Evolutionary conservation across 1,140 invertebrate species (phyloP).

Genomic region (Hylaeus volcanicus): DNA sequence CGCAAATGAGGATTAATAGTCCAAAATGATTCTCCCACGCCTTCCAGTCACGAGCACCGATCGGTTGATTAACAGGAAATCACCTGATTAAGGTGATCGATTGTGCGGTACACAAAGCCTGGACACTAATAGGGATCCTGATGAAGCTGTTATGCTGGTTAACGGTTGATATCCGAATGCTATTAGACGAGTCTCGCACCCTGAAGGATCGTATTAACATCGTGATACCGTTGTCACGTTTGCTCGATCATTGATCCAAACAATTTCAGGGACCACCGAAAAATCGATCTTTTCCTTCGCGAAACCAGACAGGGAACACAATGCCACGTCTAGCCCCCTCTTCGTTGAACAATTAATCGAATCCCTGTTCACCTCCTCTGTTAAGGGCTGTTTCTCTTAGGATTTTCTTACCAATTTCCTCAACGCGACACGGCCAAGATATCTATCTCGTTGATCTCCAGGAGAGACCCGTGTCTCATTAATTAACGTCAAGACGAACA

Average conservation of each 20-base stretch:
- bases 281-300: too few species aligned
- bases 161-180: background rate
- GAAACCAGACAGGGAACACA: too few species aligned
- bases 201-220: background rate
- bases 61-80: slow-evolving; percentile 16
- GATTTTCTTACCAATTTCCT: too few species aligned
- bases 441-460: too few species aligned
- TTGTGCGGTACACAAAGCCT: background rate
- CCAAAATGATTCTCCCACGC: background rate
- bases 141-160: slow-evolving; percentile 1
- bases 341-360: too few species aligned
- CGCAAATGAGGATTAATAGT: background rate
- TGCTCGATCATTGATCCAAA: too few species aligned
- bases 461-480: background rate
- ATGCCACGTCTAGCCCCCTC: too few species aligned
- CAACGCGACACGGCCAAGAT: too few species aligned
- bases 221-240: background rate
- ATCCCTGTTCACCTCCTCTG: too few species aligned
- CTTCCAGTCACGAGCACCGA: background rate
- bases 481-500: slow-evolving; percentile 22
- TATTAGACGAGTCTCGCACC: background rate
- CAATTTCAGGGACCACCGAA: too few species aligned
- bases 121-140: slow-evolving; percentile 3
- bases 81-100: slow-evolving; percentile 18
- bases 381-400: too few species aligned